Conservation (phyloP, 2,797 vertebrate genomes). For the Coendou prehensilis region DNA sequence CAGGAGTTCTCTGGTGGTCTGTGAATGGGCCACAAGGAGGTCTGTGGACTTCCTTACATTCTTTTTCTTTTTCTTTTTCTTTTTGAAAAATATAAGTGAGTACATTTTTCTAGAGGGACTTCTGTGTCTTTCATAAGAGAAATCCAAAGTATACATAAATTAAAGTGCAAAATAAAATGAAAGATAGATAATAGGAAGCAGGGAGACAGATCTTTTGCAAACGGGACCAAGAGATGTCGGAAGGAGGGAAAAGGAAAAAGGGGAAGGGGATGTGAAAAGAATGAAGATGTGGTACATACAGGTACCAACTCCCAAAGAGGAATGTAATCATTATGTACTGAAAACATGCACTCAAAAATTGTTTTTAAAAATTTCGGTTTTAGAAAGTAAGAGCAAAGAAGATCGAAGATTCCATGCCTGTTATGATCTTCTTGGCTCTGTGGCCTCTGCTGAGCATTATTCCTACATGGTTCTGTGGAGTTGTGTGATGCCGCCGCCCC, state of each 20-base stretch:
- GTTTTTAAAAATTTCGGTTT: too few relatives aligned
- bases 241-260: background rate
- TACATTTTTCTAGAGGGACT: background rate
- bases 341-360: too few relatives aligned
- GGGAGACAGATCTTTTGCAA: background rate
- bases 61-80: too few relatives aligned
- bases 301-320: background rate
- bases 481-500: fast-evolving
- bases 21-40: background rate
- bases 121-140: background rate
- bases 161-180: background rate
- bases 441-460: background rate
- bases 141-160: background rate
- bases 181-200: background rate
- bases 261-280: background rate
- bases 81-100: background rate
- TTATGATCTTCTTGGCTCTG: background rate
- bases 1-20: background rate
- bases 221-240: background rate
- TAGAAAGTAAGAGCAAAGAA: background rate
- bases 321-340: too few relatives aligned
- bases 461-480: slow-evolving; percentile 23
- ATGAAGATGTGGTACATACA: fast-evolving
- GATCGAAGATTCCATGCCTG: background rate
- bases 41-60: background rate